Evolutionary conservation across 2,888 invertebrate genomes (phyloP).

Genomic region (Acanthacorydalis orientalis): DNA sequence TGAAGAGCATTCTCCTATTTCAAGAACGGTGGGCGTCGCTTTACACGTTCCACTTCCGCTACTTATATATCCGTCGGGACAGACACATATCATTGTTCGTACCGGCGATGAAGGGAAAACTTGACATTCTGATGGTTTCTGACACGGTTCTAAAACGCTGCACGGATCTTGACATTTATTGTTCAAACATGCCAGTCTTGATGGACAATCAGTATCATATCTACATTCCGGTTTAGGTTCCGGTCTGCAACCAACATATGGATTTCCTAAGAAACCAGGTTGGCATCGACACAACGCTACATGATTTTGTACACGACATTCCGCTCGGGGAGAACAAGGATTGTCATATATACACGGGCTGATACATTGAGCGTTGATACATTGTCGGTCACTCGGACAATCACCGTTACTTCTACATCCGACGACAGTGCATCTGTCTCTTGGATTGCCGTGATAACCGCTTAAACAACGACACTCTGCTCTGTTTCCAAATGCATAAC

Average conservation of each 20-base stretch:
- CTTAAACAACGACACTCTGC: conserved; percentile 65
- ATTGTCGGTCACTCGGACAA: conserved; percentile 71
- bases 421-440: conserved; percentile 54
- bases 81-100: conserved; percentile 77
- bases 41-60: conserved; percentile 67
- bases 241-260: conserved; percentile 63
- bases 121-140: conserved; percentile 60
- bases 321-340: conserved; percentile 58
- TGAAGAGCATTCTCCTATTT: conserved; percentile 49
- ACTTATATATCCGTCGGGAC: conserved; percentile 75
- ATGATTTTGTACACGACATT: conserved; percentile 68
- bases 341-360: conserved; percentile 67
- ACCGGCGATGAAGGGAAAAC: conserved; percentile 69
- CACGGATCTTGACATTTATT: conserved; percentile 75
- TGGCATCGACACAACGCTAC: conserved; percentile 75
- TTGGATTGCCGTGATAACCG: conserved; percentile 68
- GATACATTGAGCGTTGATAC: conserved; percentile 71
- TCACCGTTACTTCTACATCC: conserved; percentile 78
- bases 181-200: conserved; percentile 62
- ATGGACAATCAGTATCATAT: conserved; percentile 67
- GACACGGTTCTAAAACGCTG: conserved; percentile 57
- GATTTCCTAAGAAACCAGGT: conserved; percentile 57
- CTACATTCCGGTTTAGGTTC: conserved; percentile 59
- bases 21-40: conserved; percentile 44
- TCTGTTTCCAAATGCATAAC: conserved; percentile 52